These are phyloP conservation scores for Polymixis lichenea DNA, from an alignment of 2,888 invertebrate species.

Conservation along the genomic window DNA sequence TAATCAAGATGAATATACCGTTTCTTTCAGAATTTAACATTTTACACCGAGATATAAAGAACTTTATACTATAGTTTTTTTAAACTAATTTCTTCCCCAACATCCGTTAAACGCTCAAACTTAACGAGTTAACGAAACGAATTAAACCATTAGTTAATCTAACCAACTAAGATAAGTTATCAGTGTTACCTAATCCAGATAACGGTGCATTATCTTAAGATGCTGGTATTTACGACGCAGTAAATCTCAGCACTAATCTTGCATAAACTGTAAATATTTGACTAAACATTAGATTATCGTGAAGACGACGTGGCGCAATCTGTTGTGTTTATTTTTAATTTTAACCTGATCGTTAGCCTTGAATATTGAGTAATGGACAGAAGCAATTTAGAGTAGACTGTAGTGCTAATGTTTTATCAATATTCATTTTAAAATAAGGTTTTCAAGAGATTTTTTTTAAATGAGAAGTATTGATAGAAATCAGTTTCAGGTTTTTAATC, in stretches of 20 bases:
- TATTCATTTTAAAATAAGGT: conserved; percentile 6
- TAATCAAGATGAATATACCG: not conserved
- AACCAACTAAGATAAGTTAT: conserved; percentile 39
- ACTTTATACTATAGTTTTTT: not conserved
- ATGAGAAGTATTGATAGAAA: not conserved
- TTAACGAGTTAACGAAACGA: conserved; percentile 30
- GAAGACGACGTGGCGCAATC: conserved; percentile 46
- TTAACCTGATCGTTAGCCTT: conserved; percentile 41
- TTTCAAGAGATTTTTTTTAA: conserved; percentile 5
- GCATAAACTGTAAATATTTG: conserved; percentile 65
- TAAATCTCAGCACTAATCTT: conserved; percentile 61
- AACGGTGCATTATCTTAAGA: conserved; percentile 59
- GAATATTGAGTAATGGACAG: conserved; percentile 45
- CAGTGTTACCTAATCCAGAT: conserved; percentile 52
- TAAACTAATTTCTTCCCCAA: not conserved
- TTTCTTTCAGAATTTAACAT: not conserved
- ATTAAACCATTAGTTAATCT: conserved; percentile 44
- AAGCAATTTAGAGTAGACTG: conserved; percentile 34
- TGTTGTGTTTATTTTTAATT: conserved; percentile 55
- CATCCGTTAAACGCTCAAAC: not conserved
- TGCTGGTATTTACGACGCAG: conserved; percentile 60
- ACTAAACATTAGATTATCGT: conserved; percentile 38
- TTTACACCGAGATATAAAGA: not conserved
- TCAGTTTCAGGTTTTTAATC: not conserved
- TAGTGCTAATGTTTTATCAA: conserved; percentile 13